Conservation (phyloP, 2,888 invertebrate genomes). For the Peribatodes rhomboidaria region DNA sequence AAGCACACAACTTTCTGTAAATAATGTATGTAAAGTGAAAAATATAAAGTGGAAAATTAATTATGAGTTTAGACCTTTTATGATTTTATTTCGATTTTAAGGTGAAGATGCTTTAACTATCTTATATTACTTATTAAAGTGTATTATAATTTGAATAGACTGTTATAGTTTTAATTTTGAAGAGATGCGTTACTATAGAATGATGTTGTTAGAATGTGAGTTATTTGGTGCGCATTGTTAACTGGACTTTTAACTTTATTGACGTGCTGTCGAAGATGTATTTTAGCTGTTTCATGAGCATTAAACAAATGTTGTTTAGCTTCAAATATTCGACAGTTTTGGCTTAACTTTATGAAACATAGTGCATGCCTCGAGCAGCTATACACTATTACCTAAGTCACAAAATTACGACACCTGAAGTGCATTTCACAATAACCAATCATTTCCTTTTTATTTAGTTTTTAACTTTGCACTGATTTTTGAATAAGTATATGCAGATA, state of each 20-base stretch:
- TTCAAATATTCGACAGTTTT: constrained; percentile 14
- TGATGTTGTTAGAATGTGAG: constrained; percentile 57
- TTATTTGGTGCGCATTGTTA: constrained; percentile 30
- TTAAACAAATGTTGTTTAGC: background rate
- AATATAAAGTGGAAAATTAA: constrained; percentile 73
- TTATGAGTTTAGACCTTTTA: constrained; percentile 76
- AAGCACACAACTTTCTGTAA: constrained; percentile 70
- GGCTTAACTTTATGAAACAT: constrained; percentile 17
- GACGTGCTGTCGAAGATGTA: constrained; percentile 21
- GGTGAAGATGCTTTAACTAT: constrained; percentile 87
- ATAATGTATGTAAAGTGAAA: constrained; percentile 77
- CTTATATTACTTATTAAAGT: constrained; percentile 82
- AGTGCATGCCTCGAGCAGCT: constrained; percentile 51
- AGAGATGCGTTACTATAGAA: constrained; percentile 67
- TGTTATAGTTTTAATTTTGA: constrained; percentile 85
- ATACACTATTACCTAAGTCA: constrained; percentile 41
- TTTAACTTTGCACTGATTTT: constrained; percentile 79
- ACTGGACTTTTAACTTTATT: constrained; percentile 24
- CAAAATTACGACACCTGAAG: constrained; percentile 46
- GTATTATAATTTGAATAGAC: constrained; percentile 86
- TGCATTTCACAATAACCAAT: constrained; percentile 68
- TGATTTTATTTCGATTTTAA: constrained; percentile 84
- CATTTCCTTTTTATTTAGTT: constrained; percentile 71
- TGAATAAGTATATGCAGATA: constrained; percentile 68
- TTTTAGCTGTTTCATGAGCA: constrained; percentile 23